phyloP scores from a whole-genome alignment of 2,797 vertebrate species.

The Anomalospiza imberbis region DNA sequence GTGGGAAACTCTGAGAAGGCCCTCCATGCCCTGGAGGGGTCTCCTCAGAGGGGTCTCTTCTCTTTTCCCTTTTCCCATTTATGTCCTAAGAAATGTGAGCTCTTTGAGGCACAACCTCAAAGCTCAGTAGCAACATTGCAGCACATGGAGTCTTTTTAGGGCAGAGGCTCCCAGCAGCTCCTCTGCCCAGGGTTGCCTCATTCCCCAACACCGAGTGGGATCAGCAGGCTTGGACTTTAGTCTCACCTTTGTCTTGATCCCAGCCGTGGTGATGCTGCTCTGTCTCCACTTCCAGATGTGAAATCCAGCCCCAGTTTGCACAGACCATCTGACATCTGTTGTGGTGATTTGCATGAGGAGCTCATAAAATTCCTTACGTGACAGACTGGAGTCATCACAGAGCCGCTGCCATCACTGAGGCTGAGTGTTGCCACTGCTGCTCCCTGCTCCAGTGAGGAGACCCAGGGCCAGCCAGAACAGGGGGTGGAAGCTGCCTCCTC shows the following conservation, averaged over 20 bases:
- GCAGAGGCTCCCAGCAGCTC: background rate
- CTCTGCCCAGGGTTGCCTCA: background rate
- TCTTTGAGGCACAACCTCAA: background rate
- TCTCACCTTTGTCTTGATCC: background rate
- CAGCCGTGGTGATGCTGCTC: background rate
- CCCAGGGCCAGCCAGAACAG: background rate
- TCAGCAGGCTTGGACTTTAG: background rate
- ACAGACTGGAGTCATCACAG: background rate
- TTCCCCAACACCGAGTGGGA: background rate
- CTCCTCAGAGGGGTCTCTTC: background rate
- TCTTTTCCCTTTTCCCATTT: background rate
- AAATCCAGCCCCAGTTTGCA: background rate
- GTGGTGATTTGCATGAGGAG: background rate
- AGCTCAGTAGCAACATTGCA: background rate
- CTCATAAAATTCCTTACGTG: background rate
- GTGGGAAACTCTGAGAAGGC: background rate
- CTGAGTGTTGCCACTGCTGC: background rate
- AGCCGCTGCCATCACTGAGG: background rate
- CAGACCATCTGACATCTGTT: slow-evolving; percentile 16
- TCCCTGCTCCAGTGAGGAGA: background rate
- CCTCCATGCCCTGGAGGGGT: background rate
- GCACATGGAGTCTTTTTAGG: background rate
- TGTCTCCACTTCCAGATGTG: slow-evolving; percentile 4
- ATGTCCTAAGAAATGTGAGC: background rate
- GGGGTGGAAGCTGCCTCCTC: background rate